Evolutionary conservation across 2,797 vertebrate species (phyloP).

Genomic region (Acipenser oxyrinchus): DNA sequence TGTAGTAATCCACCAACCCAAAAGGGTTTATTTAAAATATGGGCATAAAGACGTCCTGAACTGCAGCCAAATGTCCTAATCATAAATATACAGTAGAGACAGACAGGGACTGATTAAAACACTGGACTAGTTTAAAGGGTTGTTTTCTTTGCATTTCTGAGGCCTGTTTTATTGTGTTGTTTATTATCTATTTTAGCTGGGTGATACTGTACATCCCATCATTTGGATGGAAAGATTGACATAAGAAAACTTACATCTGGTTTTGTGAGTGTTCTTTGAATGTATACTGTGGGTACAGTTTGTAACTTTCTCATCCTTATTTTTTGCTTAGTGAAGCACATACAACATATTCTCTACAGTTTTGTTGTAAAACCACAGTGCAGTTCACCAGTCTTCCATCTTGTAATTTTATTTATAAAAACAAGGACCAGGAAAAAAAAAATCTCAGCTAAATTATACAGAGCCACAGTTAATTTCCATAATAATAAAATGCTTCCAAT

Average conservation of each 20-base stretch:
- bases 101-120: too few species aligned
- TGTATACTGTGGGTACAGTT: background rate
- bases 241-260: background rate
- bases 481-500: slow-evolving; percentile 74
- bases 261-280: background rate
- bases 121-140: too few species aligned
- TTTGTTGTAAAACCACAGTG: slow-evolving; percentile 5
- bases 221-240: background rate
- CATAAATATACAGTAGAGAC: too few species aligned
- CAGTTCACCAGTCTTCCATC: background rate
- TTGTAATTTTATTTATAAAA: slow-evolving; percentile 10
- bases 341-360: background rate
- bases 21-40: too few species aligned
- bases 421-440: slow-evolving; percentile 29
- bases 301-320: background rate
- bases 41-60: too few species aligned
- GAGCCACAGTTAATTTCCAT: slow-evolving; percentile 70
- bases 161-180: too few species aligned
- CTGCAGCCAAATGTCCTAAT: too few species aligned
- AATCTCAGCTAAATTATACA: slow-evolving; percentile 45
- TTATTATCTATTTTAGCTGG: too few species aligned
- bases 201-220: background rate
- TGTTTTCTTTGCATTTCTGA: too few species aligned
- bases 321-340: background rate
- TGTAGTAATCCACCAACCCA: too few species aligned